Conservation (phyloP, 1,140 invertebrate genomes). For the Drosophila pseudoananassae region DNA sequence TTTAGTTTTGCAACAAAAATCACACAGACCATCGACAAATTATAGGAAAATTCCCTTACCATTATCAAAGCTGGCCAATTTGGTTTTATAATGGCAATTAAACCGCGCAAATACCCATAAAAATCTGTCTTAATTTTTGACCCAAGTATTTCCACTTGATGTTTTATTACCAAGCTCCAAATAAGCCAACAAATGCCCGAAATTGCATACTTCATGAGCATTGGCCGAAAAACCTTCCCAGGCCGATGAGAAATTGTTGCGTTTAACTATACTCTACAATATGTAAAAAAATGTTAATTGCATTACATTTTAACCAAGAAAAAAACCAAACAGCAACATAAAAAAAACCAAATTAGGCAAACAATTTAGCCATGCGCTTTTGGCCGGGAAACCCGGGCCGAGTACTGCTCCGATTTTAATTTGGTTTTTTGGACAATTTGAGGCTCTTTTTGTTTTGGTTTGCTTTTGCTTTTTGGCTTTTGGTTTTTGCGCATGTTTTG, state of each 20-base stretch:
- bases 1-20: slow-evolving; percentile 11
- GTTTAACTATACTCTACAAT: slow-evolving; percentile 39
- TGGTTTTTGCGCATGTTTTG: slow-evolving; percentile 75
- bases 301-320: slow-evolving; percentile 62
- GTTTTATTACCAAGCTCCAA: slow-evolving; percentile 27
- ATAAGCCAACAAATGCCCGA: slow-evolving; percentile 29
- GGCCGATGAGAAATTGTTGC: slow-evolving; percentile 73
- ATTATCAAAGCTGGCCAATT: slow-evolving; percentile 1
- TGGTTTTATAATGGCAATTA: slow-evolving; percentile 4
- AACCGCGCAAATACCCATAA: slow-evolving; percentile 18
- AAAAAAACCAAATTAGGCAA: slow-evolving; percentile 72
- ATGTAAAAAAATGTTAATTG: slow-evolving; percentile 71
- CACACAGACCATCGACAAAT: slow-evolving; percentile 1
- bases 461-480: slow-evolving; percentile 53
- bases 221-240: slow-evolving; percentile 61
- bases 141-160: slow-evolving; percentile 32
- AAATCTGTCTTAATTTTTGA: slow-evolving; percentile 35
- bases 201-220: slow-evolving; percentile 66
- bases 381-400: slow-evolving; percentile 67
- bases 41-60: neutral
- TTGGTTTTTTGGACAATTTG: slow-evolving; percentile 53
- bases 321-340: slow-evolving; percentile 13
- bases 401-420: slow-evolving; percentile 78
- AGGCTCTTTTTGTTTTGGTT: slow-evolving; percentile 48
- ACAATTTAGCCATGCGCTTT: slow-evolving; percentile 72